Evolutionary conservation across 2,888 invertebrate genomes (phyloP), one percentile per base, ranked within the genome.

Genomic region (Resseliella maxima): DNA sequence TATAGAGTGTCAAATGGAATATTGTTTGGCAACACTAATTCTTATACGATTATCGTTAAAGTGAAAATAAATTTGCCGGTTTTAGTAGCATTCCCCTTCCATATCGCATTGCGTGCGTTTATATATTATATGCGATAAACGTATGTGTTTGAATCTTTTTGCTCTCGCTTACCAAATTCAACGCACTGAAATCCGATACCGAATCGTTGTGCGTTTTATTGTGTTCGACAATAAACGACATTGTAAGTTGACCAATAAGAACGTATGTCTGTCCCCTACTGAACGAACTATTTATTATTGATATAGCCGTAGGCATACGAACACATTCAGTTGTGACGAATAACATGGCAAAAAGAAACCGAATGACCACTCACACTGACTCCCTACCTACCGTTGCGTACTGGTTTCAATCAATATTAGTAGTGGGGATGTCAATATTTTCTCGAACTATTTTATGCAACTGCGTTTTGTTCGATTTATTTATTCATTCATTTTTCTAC

Each of bases 131-230:
- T 72, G 31, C 72, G 72, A 35, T n/a, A 35, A 72, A 31, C 72
- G 72, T 72, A 35, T 72, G 72, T 31, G 72, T 72, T 35, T 72
- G 31, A 35, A 24, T 24, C 72, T 3, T n/a, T 59, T 72, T n/a
- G 24, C 72, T 72, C 0, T 72, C 18, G 72, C 31, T 72, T 72
- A 31, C 72, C 31, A 15, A 72, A 72, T 72, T 72, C 72, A 72
- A 72, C 72, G 72, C 72, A 72, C 72, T 72, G 72, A 31, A 72
- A 72, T 72, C 72, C 72, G 35, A 72, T 72, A 72, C 31, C 72
- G n/a, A 72, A 72, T 72, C 72, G 72, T 72, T 72, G 72, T 72
- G 72, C 72, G 72, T 72, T 72, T 72, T 72, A 72, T 72, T 72
- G 72, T 72, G 72, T 72, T 72, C 72, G 72, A 72, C 72, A 72